phyloP scores from a whole-genome alignment of 2,888 invertebrate species.

The Agrenia bidenticulata region DNA sequence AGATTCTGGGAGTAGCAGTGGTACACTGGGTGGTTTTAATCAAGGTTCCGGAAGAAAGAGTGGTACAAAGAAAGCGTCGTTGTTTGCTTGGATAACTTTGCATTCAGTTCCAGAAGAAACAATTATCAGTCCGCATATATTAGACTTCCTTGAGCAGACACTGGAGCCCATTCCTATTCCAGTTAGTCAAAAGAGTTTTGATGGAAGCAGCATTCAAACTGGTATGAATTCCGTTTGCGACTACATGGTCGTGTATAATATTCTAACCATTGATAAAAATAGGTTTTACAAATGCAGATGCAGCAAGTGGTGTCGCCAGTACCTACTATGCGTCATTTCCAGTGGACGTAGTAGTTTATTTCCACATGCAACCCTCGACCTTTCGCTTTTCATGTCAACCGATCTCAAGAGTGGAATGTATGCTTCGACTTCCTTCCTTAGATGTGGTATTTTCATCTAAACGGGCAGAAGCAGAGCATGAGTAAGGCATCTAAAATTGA shows the following conservation, averaged over 20 bases:
- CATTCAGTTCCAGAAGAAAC: constrained; percentile 98
- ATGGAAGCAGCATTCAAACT: constrained; percentile 36
- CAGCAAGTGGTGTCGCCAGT: constrained; percentile 48
- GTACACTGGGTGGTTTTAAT: constrained; percentile 28
- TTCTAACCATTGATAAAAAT: constrained; percentile 7
- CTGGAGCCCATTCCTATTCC: constrained; percentile 84
- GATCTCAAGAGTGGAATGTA: constrained; percentile 91
- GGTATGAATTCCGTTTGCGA: too few relatives aligned
- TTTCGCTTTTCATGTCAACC: constrained; percentile 95
- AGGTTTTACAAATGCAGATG: constrained; percentile 30
- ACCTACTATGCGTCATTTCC: constrained; percentile 83
- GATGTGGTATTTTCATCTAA: constrained; percentile 96
- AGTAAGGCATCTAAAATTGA: constrained; percentile 35
- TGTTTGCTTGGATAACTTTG: constrained; percentile 93
- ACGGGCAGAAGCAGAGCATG: constrained; percentile 71
- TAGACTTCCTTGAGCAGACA: constrained; percentile 96
- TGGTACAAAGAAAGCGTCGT: constrained; percentile 78
- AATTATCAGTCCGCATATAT: constrained; percentile 92
- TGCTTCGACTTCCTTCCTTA: constrained; percentile 92
- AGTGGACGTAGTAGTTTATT: constrained; percentile 96
- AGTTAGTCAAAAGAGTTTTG: constrained; percentile 49
- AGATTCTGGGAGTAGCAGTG: constrained; percentile 47
- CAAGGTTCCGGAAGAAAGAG: constrained; percentile 29
- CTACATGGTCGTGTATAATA: too few relatives aligned
- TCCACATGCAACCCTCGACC: constrained; percentile 96